A percentile compares a stretch with the other conserved stretches of the same genome.
Conservation (phyloP, 2,888 invertebrate species). For the Pinctada fucata region DNA sequence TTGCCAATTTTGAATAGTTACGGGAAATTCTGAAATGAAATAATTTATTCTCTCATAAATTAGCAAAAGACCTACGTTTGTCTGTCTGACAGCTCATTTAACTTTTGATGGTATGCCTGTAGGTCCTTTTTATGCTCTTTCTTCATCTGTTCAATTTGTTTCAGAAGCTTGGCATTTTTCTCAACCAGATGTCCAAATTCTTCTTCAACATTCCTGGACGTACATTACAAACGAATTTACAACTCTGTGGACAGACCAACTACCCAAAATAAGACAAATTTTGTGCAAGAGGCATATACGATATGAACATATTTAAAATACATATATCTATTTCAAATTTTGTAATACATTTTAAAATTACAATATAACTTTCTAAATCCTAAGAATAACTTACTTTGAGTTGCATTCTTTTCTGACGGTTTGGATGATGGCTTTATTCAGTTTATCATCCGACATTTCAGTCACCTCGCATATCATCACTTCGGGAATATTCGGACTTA, state of each 20-base stretch:
- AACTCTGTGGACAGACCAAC: no score
- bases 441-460: background rate
- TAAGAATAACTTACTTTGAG: background rate
- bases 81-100: background rate
- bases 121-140: background rate
- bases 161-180: background rate
- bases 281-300: no score
- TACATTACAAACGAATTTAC: no score
- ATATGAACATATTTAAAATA: no score
- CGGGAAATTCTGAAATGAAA: no score
- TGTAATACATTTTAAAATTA: no score
- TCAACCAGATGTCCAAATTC: slow-evolving; percentile 6
- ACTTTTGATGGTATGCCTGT: background rate
- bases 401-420: slow-evolving; percentile 12
- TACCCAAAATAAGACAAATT: no score
- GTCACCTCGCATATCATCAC: background rate
- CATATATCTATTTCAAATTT: no score
- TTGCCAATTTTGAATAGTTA: background rate
- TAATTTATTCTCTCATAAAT: no score
- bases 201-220: background rate
- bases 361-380: no score
- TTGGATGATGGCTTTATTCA: slow-evolving; percentile 4
- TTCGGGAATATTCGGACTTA: slow-evolving; percentile 3
- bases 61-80: background rate
- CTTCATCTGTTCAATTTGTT: background rate